Evolutionary conservation across 2,888 invertebrate species (phyloP).

Genomic region (Melinopterus prodromus): DNA sequence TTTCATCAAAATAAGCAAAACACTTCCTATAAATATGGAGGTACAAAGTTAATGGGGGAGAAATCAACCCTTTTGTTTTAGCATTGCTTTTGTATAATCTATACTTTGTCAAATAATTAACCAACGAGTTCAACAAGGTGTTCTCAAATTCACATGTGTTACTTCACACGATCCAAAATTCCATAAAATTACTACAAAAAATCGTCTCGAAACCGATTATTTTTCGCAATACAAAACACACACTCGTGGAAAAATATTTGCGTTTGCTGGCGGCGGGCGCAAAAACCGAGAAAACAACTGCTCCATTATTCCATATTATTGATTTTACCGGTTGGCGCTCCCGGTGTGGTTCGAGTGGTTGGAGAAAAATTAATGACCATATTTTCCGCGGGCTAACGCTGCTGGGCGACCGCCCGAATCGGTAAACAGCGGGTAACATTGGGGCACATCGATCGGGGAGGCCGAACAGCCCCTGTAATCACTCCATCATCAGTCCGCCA

Average conservation of each 20-base stretch:
- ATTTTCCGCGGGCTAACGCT: neutral
- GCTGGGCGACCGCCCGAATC: neutral
- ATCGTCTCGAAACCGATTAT: neutral
- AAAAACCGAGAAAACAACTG: neutral
- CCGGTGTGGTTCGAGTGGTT: neutral
- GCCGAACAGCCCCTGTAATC: neutral
- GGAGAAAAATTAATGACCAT: conserved; percentile 4
- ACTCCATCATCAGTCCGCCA: conserved; percentile 4
- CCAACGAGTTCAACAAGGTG: too few relatives aligned
- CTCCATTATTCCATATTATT: neutral
- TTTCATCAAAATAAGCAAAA: too few relatives aligned
- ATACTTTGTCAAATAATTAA: too few relatives aligned
- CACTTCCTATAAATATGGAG: too few relatives aligned
- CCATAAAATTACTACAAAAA: neutral
- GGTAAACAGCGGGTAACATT: conserved; percentile 4
- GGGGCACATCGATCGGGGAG: neutral
- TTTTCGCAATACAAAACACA: neutral
- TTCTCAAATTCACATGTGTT: too few relatives aligned
- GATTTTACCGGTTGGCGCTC: conserved; percentile 4
- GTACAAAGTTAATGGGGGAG: too few relatives aligned
- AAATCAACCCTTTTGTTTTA: too few relatives aligned
- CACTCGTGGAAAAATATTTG: neutral
- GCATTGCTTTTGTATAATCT: too few relatives aligned
- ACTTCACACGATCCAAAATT: neutral
- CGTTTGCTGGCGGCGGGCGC: neutral